Base-by-base conservation (phyloP, 64 coral and sea anemone genomes). In the Orbicella faveolata region DNA sequence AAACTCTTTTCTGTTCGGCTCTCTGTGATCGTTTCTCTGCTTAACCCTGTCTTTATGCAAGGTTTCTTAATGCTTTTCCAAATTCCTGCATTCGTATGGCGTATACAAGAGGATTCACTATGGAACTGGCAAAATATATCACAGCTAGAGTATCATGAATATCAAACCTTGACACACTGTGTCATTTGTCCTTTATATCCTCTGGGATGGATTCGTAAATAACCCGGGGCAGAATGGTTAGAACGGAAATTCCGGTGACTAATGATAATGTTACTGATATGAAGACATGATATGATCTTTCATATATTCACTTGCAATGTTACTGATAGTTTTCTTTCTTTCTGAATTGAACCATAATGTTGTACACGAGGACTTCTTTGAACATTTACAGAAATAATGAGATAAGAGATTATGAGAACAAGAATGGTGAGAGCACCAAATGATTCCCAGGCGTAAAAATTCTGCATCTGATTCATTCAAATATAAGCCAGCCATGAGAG, bases 71-170 rank as follows among this genome's bases (percentile, higher is more conserved):
- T 48, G 75, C 37, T 17, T 76, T 76, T 21, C 75, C 48, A 44
- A 76, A 76, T 16, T 76, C 37, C 21, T 20, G 2, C 75, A 76
- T 39, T 44, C 75, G 34, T 76, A 76, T 48, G 13, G 75, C 75
- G 21, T 76, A 76, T 76, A 76, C 37, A 8, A 76, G 35, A 8
- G 75, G 75, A 76, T 76, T 76, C 17, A 76, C 36, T 48, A 76
- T 76, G 37, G 36, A 76, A 76, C 18, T 76, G 3, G 37, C 3
- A 1, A 37, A 48, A 16, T 16, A 76, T 18, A 76, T 36, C 10
- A 44, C 36, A 76, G 35, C 17, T 44, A 39, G 5, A 2, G 20
- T 19, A 21, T 20, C 7, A 23, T 23, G 6, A 21, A 67, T 23
- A 6, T 67, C 52, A 53, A 23, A 21, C 6, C 4, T 6, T 67